Evolutionary conservation across 2,888 invertebrate genomes (phyloP).

Genomic region (Anorthoa munda): DNA sequence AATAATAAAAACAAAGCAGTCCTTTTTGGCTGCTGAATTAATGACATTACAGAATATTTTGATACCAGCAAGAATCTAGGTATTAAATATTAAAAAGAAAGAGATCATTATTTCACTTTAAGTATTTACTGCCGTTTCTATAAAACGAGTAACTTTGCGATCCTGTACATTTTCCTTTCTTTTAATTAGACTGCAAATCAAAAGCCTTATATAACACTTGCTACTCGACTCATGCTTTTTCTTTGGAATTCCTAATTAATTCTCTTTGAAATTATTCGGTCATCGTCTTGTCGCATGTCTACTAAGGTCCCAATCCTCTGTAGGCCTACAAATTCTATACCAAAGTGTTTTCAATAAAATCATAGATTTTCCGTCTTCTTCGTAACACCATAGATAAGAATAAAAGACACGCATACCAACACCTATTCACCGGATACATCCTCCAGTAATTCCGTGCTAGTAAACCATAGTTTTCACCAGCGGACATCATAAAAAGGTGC

Average conservation of each 20-base stretch:
- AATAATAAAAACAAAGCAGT: constrained; percentile 22
- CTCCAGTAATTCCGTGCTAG: constrained; percentile 45
- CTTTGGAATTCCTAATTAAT: no score
- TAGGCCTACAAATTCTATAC: no score
- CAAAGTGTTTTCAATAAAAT: background rate
- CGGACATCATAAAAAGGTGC: constrained; percentile 47
- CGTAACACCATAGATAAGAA: constrained; percentile 20
- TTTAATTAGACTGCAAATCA: no score
- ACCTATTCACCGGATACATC: constrained; percentile 14
- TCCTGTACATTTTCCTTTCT: no score
- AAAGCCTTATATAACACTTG: no score
- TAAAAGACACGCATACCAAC: constrained; percentile 29
- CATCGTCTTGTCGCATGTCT: no score
- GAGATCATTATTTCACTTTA: no score
- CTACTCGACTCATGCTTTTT: no score
- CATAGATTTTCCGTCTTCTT: background rate
- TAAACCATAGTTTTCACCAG: constrained; percentile 51
- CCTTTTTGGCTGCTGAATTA: constrained; percentile 11
- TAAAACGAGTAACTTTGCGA: no score
- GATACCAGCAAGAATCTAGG: background rate
- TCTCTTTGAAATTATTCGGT: no score
- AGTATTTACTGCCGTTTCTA: no score
- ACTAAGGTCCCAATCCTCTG: no score
- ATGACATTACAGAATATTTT: constrained; percentile 9
- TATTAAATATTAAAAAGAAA: background rate